Base-by-base conservation (phyloP, 2,888 invertebrate genomes). In the Himalopsyche kuldschensis region DNA sequence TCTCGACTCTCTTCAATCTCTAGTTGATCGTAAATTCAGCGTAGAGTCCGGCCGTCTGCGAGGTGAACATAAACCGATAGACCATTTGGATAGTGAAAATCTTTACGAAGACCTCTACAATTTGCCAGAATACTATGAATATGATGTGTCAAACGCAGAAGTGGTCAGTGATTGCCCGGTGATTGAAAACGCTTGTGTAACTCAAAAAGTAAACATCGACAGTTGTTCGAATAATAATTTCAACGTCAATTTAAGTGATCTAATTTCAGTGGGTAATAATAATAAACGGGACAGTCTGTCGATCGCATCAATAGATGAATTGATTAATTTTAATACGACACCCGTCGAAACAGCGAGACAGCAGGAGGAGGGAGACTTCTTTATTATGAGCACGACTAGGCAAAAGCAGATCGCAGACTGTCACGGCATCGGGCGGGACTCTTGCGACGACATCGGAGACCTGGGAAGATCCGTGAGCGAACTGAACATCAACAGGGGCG, bases 101-200 rank as follows among this genome's bases (percentile, higher is more conserved):
- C 79, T 84, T 75, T 80, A 80, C 87, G 90, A 91, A 78, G 90
- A 91, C 82, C 89, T 92, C 41, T 89, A 90, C 84, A 89, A 91
- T 79, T 89, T 93, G 84, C 89, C 91, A 17, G 90, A 92, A 87
- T 92, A 90, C 87, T 92, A 92, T 87, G 92, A 92, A 79, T 91
- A 92, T 87, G 91, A 92, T 87, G 90, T 89, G 85, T 87, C 55
- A 55, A 55, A 55, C 15, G 24, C 55, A n/a, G 55, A 55, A 55
- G 55, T 55, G 55, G 20, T 6, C 24, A 20, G 55, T 20, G 55
- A 55, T 20, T 55, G 8, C 10, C 6, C 20, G n/a, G n/a, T 55
- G 24, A 55, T 55, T 55, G 55, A 55, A 55, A 55, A 2, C 20
- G 24, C 24, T 20, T 24, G 20, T 10, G 55, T 20, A 10, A 20